Evolutionary conservation across 2,797 vertebrate species (phyloP), one percentile per base, ranked within the genome.

Genomic region (Eulemur coronatus): DNA sequence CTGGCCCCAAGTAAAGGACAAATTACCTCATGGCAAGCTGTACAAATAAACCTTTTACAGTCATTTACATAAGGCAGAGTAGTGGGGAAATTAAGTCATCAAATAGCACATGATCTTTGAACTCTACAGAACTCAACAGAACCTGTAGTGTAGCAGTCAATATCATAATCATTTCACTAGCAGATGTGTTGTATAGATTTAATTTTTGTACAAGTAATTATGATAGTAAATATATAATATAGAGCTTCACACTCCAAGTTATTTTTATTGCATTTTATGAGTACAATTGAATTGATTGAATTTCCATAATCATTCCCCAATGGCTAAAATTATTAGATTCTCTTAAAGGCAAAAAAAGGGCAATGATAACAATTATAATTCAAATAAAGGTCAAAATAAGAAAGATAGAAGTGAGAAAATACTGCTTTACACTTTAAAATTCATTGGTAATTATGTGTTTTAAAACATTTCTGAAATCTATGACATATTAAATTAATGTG

Each of bases 1-100:
- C 91, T 95, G 94, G 91, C 85, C 81, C 79, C 61, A 84, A 95
- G 57, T 84, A 87, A 96, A 97, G 81, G 84, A 96, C 89, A 94
- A 93, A 97, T 97, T 97, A 96, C 97, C 82, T 97, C 97, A 97
- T 94, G 55, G 82, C 94, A 98, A 98, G 94, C 94, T 98, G 96
- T 95, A 96, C 86, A 98, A 97, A 96, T 97, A 97, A 95, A 96
- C 76, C 30, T 87, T 96, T 97, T 96, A 91, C 2, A 95, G 76
- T 67, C 91, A 97, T 97, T 96, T 96, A 96, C 95, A 95, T 96
- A 94, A 97, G 81, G 78, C 95, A 88, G 26, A 89, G 73, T 79
- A 90, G 85, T 86, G 91, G 91, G 92, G n/a, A 97, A 96, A 89
- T 97, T 97, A 97, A 97, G 93, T 97, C 94, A 96, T 95, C 79